Evolutionary conservation across 2,797 vertebrate species (phyloP).

Genomic region (Pseudocheirus occidentalis): DNA sequence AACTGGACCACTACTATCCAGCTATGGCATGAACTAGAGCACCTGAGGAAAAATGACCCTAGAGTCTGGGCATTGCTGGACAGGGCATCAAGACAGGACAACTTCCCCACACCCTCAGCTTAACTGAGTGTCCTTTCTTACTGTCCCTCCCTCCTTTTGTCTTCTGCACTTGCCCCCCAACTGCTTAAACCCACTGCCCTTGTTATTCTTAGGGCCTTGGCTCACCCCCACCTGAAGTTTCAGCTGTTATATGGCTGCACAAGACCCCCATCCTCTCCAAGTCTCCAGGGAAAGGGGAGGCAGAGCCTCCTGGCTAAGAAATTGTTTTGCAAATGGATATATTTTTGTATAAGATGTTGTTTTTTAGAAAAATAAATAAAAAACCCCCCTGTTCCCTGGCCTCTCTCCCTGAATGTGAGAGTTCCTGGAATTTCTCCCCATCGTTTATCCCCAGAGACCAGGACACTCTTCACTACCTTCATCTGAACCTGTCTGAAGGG

Average conservation of each 20-base stretch:
- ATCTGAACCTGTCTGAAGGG: background rate
- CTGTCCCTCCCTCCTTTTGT: constrained; percentile 4
- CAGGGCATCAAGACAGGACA: background rate
- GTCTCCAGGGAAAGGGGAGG: constrained; percentile 70
- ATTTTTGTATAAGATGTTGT: constrained; percentile 82
- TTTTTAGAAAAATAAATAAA: constrained; percentile 72
- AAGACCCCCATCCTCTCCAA: constrained; percentile 53
- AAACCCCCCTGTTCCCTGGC: constrained; percentile 33
- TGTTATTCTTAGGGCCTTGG: constrained; percentile 51
- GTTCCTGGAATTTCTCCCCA: constrained; percentile 37
- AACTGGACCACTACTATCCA: constrained; percentile 20
- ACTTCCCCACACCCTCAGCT: background rate
- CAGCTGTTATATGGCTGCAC: constrained; percentile 55
- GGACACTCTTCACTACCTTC: background rate
- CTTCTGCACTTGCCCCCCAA: constrained; percentile 21
- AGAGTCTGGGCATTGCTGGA: background rate
- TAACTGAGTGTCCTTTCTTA: background rate
- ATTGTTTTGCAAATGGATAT: constrained; percentile 82
- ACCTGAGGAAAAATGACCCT: background rate
- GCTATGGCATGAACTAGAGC: constrained; percentile 28
- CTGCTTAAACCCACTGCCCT: background rate
- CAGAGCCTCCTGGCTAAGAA: constrained; percentile 75
- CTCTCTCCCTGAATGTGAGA: constrained; percentile 49
- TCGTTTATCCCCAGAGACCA: background rate
- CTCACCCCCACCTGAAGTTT: constrained; percentile 60